Percentiles rank a stretch among this genome's conserved stretches.
These are phyloP conservation scores for Heterocephalus glaber DNA, from an alignment of 2,113 vertebrate species.

Conservation along the genomic window DNA sequence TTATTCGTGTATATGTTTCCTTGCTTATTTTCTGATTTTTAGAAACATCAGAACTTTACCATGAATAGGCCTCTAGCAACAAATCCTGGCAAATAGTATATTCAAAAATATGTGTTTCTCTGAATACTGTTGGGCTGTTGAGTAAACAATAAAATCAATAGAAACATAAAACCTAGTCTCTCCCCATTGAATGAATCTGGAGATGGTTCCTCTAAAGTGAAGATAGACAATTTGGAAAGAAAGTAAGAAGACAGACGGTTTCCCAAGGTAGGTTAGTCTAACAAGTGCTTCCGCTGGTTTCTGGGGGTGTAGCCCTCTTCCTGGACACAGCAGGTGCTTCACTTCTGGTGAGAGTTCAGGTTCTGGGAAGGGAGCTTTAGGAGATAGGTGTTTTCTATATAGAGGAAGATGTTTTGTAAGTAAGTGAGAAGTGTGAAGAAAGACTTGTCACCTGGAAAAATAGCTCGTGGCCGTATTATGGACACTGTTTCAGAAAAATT, in stretches of 20 bases:
- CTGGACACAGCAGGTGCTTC: not conserved
- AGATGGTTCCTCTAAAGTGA: not conserved
- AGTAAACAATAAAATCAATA: not conserved
- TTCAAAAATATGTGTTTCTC: not conserved
- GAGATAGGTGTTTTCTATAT: not conserved
- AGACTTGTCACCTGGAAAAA: not conserved
- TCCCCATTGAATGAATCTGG: not conserved
- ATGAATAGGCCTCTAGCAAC: not conserved
- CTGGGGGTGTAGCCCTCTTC: not conserved
- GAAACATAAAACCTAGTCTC: not conserved
- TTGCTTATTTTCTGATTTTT: not conserved
- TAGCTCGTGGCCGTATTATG: not conserved
- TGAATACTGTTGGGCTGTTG: not conserved
- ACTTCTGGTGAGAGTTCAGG: not conserved
- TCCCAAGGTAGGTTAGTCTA: not conserved
- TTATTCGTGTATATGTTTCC: not conserved
- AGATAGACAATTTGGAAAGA: not conserved
- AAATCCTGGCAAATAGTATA: not conserved
- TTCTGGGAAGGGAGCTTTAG: not conserved
- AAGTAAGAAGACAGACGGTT: not conserved
- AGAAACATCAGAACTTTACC: not conserved
- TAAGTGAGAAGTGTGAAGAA: not conserved
- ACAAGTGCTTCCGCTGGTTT: not conserved
- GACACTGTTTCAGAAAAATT: not conserved
- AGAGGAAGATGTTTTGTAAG: not conserved